Base-by-base conservation (phyloP, 2,888 invertebrate genomes). In the Trypoxylon attenuatum region DNA sequence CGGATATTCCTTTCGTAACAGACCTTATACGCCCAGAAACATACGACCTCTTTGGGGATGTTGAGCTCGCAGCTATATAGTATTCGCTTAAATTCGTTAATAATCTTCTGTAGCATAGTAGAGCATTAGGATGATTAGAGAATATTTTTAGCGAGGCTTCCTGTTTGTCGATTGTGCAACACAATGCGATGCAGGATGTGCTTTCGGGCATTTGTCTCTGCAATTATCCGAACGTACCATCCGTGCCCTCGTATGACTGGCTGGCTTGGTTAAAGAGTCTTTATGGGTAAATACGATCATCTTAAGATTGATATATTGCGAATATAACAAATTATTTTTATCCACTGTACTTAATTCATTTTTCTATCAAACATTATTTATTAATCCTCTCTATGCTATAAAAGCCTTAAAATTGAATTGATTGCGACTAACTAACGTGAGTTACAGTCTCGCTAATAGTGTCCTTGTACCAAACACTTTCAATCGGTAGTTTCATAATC, bases 231-330 rank as follows among this genome's bases (percentile, higher is more conserved):
- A 87, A 90, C 67, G 80, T 91, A 25, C 90, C 90, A 0, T 85
- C 90, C 0, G 82, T 92, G 5, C 88, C 89, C 21, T 87, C 89
- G 3, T 84, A 84, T 51, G 89, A 89, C 21, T 92, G 92, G 92
- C 87, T 88, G 39, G 81, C 87, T n/a, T 92, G 91, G 88, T 79
- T 92, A n/a, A 85, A 87, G 81, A 84, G 82, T 10, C 88, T 89
- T 75, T 92, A 91, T 81, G 88, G 88, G 89, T 90, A 87, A 58
- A n/a, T n/a, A n/a, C n/a, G n/a, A n/a, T n/a, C n/a, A n/a, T n/a
- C n/a, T n/a, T n/a, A n/a, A n/a, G n/a, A n/a, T n/a, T n/a, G n/a
- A n/a, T n/a, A n/a, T n/a, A n/a, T n/a, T n/a, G n/a, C n/a, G n/a
- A n/a, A n/a, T n/a, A n/a, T n/a, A n/a, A n/a, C n/a, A n/a, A n/a